Evolutionary conservation across 2,113 vertebrate genomes (phyloP).

Genomic region (Anoplopoma fimbria): DNA sequence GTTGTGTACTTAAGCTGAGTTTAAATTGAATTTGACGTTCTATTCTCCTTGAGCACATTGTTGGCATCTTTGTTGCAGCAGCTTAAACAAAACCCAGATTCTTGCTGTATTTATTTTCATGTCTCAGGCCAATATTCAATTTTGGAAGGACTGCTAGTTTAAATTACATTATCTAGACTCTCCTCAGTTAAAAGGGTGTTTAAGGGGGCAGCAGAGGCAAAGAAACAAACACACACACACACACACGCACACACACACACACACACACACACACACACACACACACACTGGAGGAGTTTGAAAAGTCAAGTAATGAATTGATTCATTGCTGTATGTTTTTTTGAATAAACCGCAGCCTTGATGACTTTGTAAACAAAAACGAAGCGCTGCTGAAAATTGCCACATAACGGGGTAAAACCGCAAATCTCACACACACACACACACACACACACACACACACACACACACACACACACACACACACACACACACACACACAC

Average conservation of each 20-base stretch:
- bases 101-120: conserved; percentile 59
- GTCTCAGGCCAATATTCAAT: conserved; percentile 56
- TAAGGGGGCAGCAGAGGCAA: conserved; percentile 13
- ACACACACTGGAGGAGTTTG: conserved; percentile 7
- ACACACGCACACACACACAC: neutral
- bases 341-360: conserved; percentile 38
- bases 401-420: conserved; percentile 6
- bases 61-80: conserved; percentile 52
- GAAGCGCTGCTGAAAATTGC: conserved; percentile 1
- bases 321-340: conserved; percentile 29
- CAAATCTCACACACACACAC: conserved; percentile 31
- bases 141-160: conserved; percentile 43
- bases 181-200: conserved; percentile 7
- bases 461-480: too few species aligned
- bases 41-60: conserved; percentile 49
- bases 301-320: conserved; percentile 49
- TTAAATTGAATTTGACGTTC: conserved; percentile 49
- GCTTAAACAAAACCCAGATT: conserved; percentile 52
- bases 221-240: conserved; percentile 19
- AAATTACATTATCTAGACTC: conserved; percentile 50
- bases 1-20: conserved; percentile 22
- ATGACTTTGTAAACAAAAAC: conserved; percentile 63
- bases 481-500: neutral
- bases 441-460: too few species aligned
- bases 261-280: neutral